phyloP scores from a whole-genome alignment of 2,888 invertebrate genomes.

The Trichogramma dendrolimi region DNA sequence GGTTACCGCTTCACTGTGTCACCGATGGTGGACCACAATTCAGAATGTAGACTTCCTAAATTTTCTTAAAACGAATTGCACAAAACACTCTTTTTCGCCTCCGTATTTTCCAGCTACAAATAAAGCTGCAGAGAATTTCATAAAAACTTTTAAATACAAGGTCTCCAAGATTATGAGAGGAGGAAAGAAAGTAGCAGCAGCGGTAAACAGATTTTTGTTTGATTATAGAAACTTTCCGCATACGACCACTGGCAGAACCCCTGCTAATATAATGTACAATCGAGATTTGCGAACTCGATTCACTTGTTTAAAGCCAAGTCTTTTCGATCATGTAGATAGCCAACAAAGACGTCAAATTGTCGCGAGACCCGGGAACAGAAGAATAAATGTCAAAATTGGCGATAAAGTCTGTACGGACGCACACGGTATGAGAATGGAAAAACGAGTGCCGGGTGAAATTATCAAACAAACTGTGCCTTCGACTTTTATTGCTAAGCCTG shows the following conservation, averaged over 20 bases:
- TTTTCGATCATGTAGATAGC: constrained; percentile 11
- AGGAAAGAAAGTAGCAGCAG: constrained; percentile 21
- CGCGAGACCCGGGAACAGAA: constrained; percentile 5
- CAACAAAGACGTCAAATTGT: constrained; percentile 20
- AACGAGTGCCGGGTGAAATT: constrained; percentile 13
- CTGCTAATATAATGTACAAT: constrained; percentile 28
- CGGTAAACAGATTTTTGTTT: constrained; percentile 23
- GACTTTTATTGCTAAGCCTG: constrained; percentile 16
- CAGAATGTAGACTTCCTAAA: constrained; percentile 21
- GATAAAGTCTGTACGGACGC: constrained; percentile 15
- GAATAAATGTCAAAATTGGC: constrained; percentile 6
- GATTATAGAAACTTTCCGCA: constrained; percentile 30
- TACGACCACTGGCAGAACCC: constrained; percentile 25
- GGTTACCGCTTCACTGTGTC: constrained; percentile 26
- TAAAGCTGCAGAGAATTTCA: constrained; percentile 28
- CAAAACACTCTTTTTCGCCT: constrained; percentile 27
- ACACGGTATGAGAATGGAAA: constrained; percentile 12
- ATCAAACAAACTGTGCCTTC: constrained; percentile 19
- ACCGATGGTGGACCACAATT: constrained; percentile 32
- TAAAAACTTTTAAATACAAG: constrained; percentile 28
- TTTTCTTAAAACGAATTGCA: constrained; percentile 27
- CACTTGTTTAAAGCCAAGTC: constrained; percentile 17
- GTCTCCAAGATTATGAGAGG: constrained; percentile 28
- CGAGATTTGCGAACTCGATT: constrained; percentile 29
- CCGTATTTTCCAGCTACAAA: constrained; percentile 29